Conservation (phyloP, 1,140 invertebrate species). For the Myzus persicae region DNA sequence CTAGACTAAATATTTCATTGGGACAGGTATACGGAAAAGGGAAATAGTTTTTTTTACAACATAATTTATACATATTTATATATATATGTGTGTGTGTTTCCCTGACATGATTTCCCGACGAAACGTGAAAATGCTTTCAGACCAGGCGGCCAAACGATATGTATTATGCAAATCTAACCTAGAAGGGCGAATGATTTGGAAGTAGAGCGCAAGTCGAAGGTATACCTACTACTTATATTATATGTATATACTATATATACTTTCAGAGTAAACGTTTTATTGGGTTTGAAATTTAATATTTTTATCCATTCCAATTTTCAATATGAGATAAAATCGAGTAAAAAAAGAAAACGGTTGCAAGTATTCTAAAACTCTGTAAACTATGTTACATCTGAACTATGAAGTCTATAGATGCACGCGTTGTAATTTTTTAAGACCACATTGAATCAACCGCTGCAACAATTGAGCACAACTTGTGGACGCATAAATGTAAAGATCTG, state of each 20-base stretch:
- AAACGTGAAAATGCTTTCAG: constrained; percentile 57
- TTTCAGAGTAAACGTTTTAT: constrained; percentile 51
- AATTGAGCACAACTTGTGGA: not conserved
- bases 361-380: not conserved
- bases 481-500: not conserved
- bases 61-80: constrained; percentile 15
- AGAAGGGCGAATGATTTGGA: constrained; percentile 41
- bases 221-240: constrained; percentile 23
- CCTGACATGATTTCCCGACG: constrained; percentile 44
- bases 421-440: not conserved
- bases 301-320: constrained; percentile 15
- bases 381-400: not conserved
- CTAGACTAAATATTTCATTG: constrained; percentile 53
- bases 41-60: constrained; percentile 37
- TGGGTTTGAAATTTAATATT: constrained; percentile 50
- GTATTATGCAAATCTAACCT: constrained; percentile 55
- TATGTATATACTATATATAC: constrained; percentile 18
- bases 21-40: not conserved
- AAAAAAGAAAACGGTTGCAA: constrained; percentile 30
- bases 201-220: constrained; percentile 31
- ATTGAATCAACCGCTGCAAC: not conserved
- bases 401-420: not conserved
- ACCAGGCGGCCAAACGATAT: constrained; percentile 45
- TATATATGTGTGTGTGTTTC: not conserved
- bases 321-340: constrained; percentile 40